Evolutionary conservation across 2,113 vertebrate genomes (phyloP).

Genomic region (Ictalurus furcatus): DNA sequence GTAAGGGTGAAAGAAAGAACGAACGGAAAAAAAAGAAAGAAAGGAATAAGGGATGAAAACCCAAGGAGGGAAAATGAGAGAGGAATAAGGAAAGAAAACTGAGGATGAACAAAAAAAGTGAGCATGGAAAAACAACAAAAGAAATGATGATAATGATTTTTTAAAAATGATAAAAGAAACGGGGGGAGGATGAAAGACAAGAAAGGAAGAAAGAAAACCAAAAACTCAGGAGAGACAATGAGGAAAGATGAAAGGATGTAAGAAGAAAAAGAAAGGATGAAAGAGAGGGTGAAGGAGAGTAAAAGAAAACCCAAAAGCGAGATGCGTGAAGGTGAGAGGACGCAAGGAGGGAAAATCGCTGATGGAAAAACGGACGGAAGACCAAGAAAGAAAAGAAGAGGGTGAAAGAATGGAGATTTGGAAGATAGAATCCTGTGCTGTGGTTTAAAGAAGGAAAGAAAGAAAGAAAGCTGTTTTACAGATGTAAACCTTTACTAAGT

Average conservation of each 20-base stretch:
- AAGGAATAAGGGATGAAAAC: not conserved
- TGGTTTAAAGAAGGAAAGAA: too few species aligned
- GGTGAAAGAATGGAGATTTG: too few species aligned
- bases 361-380: too few species aligned
- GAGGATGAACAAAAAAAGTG: not conserved
- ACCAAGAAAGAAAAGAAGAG: too few species aligned
- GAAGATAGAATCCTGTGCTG: too few species aligned
- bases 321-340: not conserved
- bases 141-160: too few species aligned
- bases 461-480: too few species aligned
- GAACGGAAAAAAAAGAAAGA: not conserved
- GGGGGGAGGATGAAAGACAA: not conserved
- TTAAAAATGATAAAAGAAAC: not conserved
- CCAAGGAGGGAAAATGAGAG: too few species aligned
- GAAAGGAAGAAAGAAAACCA: too few species aligned
- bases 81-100: too few species aligned
- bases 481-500: not conserved
- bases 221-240: too few species aligned
- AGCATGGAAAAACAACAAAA: not conserved
- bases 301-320: not conserved
- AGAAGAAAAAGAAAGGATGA: not conserved
- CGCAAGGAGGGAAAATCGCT: too few species aligned
- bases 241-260: not conserved
- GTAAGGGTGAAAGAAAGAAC: not conserved
- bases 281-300: not conserved